phyloP scores from a whole-genome alignment of 2,888 invertebrate genomes.

The Mimumesa dahlbomi region DNA sequence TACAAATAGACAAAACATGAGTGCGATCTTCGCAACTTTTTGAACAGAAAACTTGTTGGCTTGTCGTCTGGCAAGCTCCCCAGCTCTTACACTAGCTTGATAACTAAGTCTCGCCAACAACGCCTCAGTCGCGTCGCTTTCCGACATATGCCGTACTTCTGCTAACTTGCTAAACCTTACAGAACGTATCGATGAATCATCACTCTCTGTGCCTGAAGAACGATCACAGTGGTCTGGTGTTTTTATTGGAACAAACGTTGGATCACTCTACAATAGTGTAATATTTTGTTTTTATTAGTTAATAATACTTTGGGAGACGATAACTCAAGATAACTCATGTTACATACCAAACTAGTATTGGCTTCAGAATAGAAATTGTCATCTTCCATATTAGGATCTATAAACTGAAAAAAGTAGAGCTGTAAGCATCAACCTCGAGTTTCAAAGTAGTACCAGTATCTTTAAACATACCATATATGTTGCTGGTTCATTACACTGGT shows the following conservation, averaged over 20 bases:
- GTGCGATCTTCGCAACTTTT: slow-evolving; percentile 90
- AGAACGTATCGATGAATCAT: slow-evolving; percentile 91
- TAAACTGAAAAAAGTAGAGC: slow-evolving; percentile 82
- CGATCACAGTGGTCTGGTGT: slow-evolving; percentile 86
- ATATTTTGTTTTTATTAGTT: slow-evolving; percentile 33
- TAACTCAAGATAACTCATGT: background rate
- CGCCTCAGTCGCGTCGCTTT: slow-evolving; percentile 95
- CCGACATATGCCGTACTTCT: slow-evolving; percentile 94
- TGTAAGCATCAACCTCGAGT: slow-evolving; percentile 22
- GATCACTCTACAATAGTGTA: slow-evolving; percentile 87
- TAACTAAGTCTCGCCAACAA: slow-evolving; percentile 96
- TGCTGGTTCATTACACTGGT: slow-evolving; percentile 87
- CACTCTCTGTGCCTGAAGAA: slow-evolving; percentile 89
- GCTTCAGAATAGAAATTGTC: slow-evolving; percentile 89
- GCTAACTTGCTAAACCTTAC: slow-evolving; percentile 96
- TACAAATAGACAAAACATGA: slow-evolving; percentile 93
- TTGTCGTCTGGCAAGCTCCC: slow-evolving; percentile 88
- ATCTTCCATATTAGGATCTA: slow-evolving; percentile 89
- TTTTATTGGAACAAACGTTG: slow-evolving; percentile 95
- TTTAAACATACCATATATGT: slow-evolving; percentile 86
- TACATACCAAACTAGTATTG: slow-evolving; percentile 84
- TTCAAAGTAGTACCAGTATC: slow-evolving; percentile 21
- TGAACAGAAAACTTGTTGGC: slow-evolving; percentile 89
- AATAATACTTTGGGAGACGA: background rate
- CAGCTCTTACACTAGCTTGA: slow-evolving; percentile 92